Conservation (phyloP, 2,113 vertebrate species). For the Ceyx margarethae region DNA sequence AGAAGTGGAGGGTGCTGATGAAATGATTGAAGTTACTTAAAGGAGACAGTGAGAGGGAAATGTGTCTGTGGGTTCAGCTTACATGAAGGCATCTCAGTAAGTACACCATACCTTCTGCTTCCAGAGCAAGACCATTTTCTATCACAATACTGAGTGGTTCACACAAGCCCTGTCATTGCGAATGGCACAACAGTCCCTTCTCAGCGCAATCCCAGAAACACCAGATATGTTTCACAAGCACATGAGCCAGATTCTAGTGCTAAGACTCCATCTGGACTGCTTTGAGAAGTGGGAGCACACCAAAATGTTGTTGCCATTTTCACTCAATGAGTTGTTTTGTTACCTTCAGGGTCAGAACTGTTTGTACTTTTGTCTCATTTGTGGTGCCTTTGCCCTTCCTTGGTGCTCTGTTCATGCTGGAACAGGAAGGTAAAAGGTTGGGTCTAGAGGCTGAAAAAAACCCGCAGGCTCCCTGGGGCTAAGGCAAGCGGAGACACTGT, state of each 20-base stretch:
- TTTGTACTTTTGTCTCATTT: background rate
- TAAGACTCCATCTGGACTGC: constrained; percentile 37
- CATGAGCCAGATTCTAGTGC: background rate
- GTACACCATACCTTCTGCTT: background rate
- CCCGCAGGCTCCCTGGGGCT: background rate
- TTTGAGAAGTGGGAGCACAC: constrained; percentile 21
- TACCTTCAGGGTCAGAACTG: background rate
- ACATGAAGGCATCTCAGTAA: background rate
- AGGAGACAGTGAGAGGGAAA: background rate
- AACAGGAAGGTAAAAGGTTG: background rate
- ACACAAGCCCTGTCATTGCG: background rate
- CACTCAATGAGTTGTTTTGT: background rate
- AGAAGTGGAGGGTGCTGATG: background rate
- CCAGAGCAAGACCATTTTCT: background rate
- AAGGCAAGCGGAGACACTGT: background rate
- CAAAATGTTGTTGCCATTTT: background rate
- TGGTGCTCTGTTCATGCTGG: background rate
- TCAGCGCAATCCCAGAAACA: background rate
- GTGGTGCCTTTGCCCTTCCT: background rate
- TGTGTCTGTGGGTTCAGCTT: background rate
- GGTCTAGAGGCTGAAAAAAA: background rate
- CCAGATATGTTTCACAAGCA: background rate
- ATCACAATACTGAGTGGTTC: background rate
- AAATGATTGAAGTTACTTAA: background rate
- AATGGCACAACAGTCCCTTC: background rate